phyloP scores from a whole-genome alignment of 2,113 vertebrate species.

The Sardina pilchardus region DNA sequence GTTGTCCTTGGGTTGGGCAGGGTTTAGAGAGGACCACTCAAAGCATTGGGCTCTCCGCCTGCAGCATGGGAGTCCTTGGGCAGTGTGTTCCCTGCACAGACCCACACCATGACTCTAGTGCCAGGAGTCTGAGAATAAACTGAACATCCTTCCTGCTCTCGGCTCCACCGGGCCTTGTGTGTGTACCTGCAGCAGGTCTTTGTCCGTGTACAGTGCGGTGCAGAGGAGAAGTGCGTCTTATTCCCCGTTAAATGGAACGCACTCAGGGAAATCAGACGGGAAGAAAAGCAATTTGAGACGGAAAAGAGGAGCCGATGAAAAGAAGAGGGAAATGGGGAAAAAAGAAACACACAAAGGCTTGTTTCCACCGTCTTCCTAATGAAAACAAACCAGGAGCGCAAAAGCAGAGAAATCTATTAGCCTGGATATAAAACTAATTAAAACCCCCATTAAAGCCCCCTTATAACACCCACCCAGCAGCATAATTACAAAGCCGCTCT shows the following conservation, averaged over 20 bases:
- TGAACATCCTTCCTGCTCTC: too few relatives aligned
- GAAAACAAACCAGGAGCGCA: constrained; percentile 7
- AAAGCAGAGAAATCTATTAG: constrained; percentile 30
- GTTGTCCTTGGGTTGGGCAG: too few relatives aligned
- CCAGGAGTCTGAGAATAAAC: background rate
- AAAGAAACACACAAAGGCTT: background rate
- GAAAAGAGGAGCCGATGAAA: background rate
- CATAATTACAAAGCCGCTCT: background rate
- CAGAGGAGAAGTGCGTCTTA: background rate
- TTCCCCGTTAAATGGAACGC: background rate
- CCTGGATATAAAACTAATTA: constrained; percentile 32
- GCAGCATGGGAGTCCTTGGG: background rate
- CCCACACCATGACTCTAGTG: background rate
- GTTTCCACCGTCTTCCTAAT: constrained; percentile 6
- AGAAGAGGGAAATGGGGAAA: background rate
- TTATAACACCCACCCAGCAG: background rate
- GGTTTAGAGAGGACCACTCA: background rate
- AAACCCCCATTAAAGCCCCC: background rate
- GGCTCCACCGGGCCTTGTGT: too few relatives aligned
- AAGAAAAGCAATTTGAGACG: background rate
- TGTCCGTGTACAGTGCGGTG: too few relatives aligned
- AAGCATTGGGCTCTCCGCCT: background rate
- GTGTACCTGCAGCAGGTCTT: too few relatives aligned
- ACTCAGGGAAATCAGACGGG: background rate
- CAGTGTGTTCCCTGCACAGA: background rate